A percentile compares a stretch with the other conserved stretches of the same genome.
Conservation (phyloP, 2,113 vertebrate genomes). For the Electrona antarctica region DNA sequence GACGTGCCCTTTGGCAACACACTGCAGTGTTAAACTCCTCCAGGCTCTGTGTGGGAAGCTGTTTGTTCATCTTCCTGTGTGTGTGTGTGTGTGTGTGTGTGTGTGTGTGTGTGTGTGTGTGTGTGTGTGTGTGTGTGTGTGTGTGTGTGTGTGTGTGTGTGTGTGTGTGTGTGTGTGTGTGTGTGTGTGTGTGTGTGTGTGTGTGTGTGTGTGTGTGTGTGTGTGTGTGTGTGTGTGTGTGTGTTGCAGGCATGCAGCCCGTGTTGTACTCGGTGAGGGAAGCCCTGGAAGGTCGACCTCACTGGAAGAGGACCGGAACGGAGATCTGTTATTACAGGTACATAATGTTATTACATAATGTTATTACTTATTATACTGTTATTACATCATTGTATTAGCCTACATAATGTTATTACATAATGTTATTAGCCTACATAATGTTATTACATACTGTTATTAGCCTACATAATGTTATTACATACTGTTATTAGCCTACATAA, state of each 20-base stretch:
- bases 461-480: no score
- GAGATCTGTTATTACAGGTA: constrained; percentile 96
- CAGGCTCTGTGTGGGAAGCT: no score
- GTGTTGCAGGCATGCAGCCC: constrained; percentile 88
- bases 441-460: no score
- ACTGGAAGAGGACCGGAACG: constrained; percentile 85
- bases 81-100: neutral
- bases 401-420: no score
- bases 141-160: constrained; percentile 32
- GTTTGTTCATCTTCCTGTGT: neutral
- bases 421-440: no score
- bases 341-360: constrained; percentile 25
- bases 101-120: constrained; percentile 4
- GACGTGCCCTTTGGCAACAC: no score
- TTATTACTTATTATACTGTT: no score
- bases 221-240: constrained; percentile 27
- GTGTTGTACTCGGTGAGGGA: constrained; percentile 91
- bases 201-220: constrained; percentile 37
- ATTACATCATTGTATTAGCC: no score
- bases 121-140: constrained; percentile 4
- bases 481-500: no score
- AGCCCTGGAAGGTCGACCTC: constrained; percentile 85
- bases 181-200: constrained; percentile 33
- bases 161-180: constrained; percentile 34
- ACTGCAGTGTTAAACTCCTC: no score